Base-by-base conservation (phyloP, 2,888 invertebrate genomes). In the Clanis bilineata region DNA sequence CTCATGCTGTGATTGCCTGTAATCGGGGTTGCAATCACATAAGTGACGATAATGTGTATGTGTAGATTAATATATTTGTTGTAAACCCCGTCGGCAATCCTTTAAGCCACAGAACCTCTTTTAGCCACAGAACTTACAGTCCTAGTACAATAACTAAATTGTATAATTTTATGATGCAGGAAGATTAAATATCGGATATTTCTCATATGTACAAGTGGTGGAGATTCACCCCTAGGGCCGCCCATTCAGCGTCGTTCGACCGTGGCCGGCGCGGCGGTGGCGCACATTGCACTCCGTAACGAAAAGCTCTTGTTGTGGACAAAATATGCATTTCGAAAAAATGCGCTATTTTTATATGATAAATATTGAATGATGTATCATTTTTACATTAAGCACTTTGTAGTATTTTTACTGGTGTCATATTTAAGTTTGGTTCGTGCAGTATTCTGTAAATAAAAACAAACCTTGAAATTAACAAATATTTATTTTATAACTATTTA, bases 141-240 rank as follows among this genome's bases (percentile, higher is more conserved):
- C n/a, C n/a, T n/a, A n/a, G n/a, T n/a, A n/a, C n/a, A n/a, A n/a
- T n/a, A n/a, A 15, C 25, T 28, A 41, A 18, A 18, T 41, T 18
- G 18, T 79, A 82, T 86, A 87, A 89, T 85, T 82, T 75, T 79
- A 77, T 69, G 69, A 73, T 70, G 68, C 77, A 78, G 78, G 82
- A 83, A 88, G 82, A 88, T 88, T 87, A 85, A 86, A 88, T 87
- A 83, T 32, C 86, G 82, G 86, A 83, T 88, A 86, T 77, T 77
- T 79, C 69, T 74, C 70, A 66, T 70, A 67, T 69, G 72, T n/a
- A n/a, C n/a, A n/a, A 68, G 61, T 67, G 43, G 25, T 61, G 64
- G 61, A 72, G 72, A 74, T 72, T 71, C 78, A 65, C 70, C 69
- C 72, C 72, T 67, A 73, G 68, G 69, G 69, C 67, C 65, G 61